Evolutionary conservation across 2,797 vertebrate species (phyloP), one percentile per base, ranked within the genome.

Genomic region (Gymnoscopelus braueri): DNA sequence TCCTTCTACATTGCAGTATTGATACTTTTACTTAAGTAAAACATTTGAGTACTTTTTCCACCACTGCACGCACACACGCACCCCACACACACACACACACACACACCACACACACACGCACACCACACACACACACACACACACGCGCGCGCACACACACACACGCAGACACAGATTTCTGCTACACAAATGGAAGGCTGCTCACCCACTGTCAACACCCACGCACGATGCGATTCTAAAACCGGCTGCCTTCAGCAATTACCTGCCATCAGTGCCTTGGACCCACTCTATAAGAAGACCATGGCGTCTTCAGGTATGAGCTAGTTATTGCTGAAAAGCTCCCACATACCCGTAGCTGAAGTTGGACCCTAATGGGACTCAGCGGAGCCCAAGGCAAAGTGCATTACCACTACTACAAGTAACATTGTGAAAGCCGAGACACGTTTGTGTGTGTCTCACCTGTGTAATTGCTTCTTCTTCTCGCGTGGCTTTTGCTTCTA

Each of bases 201-300:
- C 72, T 71, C 69, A 64, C 68, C 63, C 35, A 48, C 72, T 79
- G 77, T 78, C 78, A 19, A 80, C 59, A 61, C 56, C 74, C 53
- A 79, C 14, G 2, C 72, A 55, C 35, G 24, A 56, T 53, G 56
- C 49, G 55, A 32, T 69, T 78, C 65, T 68, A 49, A 77, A 84
- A 75, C 58, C 19, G 48, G 53, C 63, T 11, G 39, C 64, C 23
- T 24, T 67, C 49, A 60, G 63, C 67, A 82, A 76, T 87, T 80
- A 77, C 70, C 54, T 71, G 73, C 69, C 63, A 65, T 67, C 67
- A 77, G 60, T 11, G 52, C 63, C 56, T 63, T 3, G 4, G 72
- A 71, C 71, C 63, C 48, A 60, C 14, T 65, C 53, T 59, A 62
- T 65, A 77, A 63, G 58, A 14, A 64, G 44, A 49, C 61, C 54